Evolutionary conservation across 2,797 vertebrate genomes (phyloP), one percentile per base, ranked within the genome.

Genomic region (Scomberomorus guttatus): DNA sequence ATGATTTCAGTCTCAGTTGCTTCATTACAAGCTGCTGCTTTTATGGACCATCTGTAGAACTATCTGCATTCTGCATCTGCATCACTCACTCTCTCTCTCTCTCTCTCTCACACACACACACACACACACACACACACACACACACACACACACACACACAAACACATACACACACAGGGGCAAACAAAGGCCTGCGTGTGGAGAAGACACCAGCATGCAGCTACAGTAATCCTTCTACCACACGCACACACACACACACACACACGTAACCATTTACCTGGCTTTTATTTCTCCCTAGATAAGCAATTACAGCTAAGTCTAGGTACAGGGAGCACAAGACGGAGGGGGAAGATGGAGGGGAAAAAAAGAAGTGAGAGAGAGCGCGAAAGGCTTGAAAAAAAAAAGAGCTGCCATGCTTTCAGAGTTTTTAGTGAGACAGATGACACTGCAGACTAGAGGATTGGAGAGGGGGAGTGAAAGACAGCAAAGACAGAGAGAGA

Each of bases 21-120:
- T 93, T 93, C 92, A 93, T 93, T 93, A 92, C 92, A 93, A 93
- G 89, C 92, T 89, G 92, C 91, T 92, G 88, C 82, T 92, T 94
- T 93, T 93, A 94, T 92, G 85, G 92, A 77, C 92, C 92, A 94
- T 93, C 93, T 94, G 92, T 85, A 90, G 90, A 77, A 85, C 84
- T 87, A 90, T 92, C 87, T 89, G 88, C 91, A 90, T 93, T 86
- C 37, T 37, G 37, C 37, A 37, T 37, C 37, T 37, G 37, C 37
- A 37, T 37, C 37, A 32, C 32, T 5, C 32, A 32, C n/a, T n/a
- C n/a, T n/a, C n/a, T n/a, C n/a, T n/a, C n/a, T n/a, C n/a, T n/a
- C n/a, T n/a, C n/a, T 80, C 85, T 91, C 84, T 56, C 72, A 72
- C 63, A 56, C 77, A 32, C 59, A 59, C 29, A 56, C 27, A 69